phyloP scores from a whole-genome alignment of 2,888 invertebrate species.

The Buathra laborator region DNA sequence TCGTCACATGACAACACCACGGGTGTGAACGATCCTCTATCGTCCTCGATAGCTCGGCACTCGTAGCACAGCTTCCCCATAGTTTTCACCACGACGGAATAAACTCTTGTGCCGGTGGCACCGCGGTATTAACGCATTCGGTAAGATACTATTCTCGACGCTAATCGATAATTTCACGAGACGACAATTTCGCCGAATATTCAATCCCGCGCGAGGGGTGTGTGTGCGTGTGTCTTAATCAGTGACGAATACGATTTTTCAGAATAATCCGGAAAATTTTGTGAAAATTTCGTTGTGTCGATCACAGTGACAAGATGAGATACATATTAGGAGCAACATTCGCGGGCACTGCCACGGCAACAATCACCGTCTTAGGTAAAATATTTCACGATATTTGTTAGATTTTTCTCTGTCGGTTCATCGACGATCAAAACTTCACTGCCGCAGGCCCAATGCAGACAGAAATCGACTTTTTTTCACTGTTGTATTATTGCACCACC shows the following conservation, averaged over 20 bases:
- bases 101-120: constrained; percentile 15
- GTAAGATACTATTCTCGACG: constrained; percentile 58
- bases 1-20: constrained; percentile 82
- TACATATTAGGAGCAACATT: constrained; percentile 84
- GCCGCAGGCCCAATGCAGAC: neutral
- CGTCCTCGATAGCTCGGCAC: constrained; percentile 25
- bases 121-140: constrained; percentile 22
- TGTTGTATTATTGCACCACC: neutral
- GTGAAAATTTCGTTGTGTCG: neutral
- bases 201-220: constrained; percentile 42
- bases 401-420: neutral
- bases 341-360: constrained; percentile 80
- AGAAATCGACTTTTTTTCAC: neutral
- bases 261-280: constrained; percentile 33
- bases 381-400: constrained; percentile 18
- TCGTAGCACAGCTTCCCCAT: neutral
- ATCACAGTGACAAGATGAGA: constrained; percentile 76
- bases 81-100: neutral
- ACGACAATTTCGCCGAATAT: neutral
- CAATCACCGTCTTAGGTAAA: constrained; percentile 84
- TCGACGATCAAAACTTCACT: constrained; percentile 6
- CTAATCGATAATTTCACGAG: constrained; percentile 53
- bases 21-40: constrained; percentile 76
- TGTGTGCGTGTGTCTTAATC: constrained; percentile 33
- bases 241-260: constrained; percentile 31